These are phyloP conservation scores for Rattus rattus DNA, from an alignment of 2,113 vertebrate species.

Conservation along the genomic window DNA sequence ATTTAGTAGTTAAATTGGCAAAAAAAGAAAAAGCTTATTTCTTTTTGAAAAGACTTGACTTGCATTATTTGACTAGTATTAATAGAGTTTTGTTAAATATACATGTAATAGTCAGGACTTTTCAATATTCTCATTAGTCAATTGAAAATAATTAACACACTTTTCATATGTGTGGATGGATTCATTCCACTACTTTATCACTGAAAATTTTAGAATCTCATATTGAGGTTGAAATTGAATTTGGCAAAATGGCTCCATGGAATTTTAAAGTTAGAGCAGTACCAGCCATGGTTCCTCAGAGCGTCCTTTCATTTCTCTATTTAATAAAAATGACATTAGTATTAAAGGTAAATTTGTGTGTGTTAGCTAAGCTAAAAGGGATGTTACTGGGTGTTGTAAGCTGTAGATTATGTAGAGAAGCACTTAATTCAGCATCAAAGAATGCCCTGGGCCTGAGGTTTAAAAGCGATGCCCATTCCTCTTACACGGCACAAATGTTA, in stretches of 20 bases:
- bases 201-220: conserved; percentile 21
- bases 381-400: not conserved
- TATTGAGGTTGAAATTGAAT: conserved; percentile 22
- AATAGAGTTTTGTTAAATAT: conserved; percentile 54
- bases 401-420: not conserved
- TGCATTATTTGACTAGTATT: conserved; percentile 68
- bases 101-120: conserved; percentile 65
- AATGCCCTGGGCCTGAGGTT: not conserved
- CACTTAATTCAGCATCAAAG: not conserved
- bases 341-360: not conserved
- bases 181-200: conserved; percentile 57
- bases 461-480: not conserved
- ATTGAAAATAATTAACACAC: conserved; percentile 67
- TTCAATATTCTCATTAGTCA: conserved; percentile 63
- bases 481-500: not conserved
- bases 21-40: not conserved
- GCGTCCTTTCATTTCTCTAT: not conserved
- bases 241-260: conserved; percentile 20
- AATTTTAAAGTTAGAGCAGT: conserved; percentile 46
- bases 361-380: not conserved
- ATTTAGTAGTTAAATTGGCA: conserved; percentile 5
- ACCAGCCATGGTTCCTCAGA: not conserved
- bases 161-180: conserved; percentile 28
- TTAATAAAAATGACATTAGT: conserved; percentile 40
- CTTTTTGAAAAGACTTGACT: conserved; percentile 53